Conservation (phyloP, 2,113 vertebrate species). For the Phocoena phocoena region DNA sequence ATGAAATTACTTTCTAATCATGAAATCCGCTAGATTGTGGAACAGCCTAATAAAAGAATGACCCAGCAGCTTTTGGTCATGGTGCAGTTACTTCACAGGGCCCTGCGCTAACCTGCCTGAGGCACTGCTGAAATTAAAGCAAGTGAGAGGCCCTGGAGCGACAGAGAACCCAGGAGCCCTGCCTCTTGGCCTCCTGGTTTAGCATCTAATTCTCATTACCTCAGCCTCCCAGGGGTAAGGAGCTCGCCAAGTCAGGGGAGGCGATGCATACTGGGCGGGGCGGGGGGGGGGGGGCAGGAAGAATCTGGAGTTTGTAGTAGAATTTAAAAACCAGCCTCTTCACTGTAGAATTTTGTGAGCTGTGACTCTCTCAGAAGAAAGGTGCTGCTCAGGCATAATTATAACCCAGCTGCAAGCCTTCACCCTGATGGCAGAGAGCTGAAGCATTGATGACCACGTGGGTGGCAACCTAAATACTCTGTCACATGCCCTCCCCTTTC, state of each 20-base stretch:
- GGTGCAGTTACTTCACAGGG: background rate
- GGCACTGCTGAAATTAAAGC: background rate
- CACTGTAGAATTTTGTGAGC: background rate
- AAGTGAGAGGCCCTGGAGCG: background rate
- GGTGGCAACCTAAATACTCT: background rate
- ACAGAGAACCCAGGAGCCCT: too few relatives aligned
- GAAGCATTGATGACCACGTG: background rate
- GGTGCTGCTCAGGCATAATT: background rate
- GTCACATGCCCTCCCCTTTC: rapidly evolving
- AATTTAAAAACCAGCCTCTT: background rate
- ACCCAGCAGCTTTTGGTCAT: background rate
- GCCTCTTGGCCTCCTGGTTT: background rate
- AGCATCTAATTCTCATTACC: background rate
- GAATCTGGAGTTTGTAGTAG: background rate
- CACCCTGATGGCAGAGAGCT: background rate
- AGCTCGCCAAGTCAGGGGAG: background rate
- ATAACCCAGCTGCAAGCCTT: background rate
- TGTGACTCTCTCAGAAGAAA: background rate
- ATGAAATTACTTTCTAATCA: background rate
- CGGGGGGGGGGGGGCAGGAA: background rate
- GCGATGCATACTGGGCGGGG: background rate
- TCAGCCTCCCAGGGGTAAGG: background rate
- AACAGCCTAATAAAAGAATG: background rate
- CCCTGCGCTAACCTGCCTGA: background rate
- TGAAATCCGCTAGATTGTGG: background rate